Conservation (phyloP, 1,140 invertebrate genomes). For the Lordiphosa mommai region DNA sequence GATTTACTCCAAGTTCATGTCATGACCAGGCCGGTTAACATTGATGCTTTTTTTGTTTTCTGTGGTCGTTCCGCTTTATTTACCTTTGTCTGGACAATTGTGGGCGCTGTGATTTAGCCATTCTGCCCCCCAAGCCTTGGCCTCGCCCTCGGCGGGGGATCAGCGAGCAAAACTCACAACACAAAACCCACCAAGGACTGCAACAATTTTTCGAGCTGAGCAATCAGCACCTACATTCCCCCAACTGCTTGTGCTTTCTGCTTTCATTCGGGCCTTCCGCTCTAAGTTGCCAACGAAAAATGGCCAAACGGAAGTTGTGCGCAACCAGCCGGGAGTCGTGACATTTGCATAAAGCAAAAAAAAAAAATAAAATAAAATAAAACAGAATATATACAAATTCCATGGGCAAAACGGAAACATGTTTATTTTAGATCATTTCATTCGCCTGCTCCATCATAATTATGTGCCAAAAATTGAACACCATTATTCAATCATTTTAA, state of each 20-base stretch:
- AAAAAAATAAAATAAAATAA: not conserved
- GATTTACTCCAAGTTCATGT: conserved; percentile 8
- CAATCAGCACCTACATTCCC: conserved; percentile 50
- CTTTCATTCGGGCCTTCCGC: conserved; percentile 30
- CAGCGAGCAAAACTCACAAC: conserved; percentile 7
- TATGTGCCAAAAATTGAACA: conserved; percentile 44
- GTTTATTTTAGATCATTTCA: conserved; percentile 59
- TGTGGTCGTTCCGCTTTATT: conserved; percentile 31
- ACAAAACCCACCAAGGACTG: conserved; percentile 27
- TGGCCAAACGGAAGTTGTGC: conserved; percentile 59
- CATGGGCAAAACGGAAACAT: conserved; percentile 44
- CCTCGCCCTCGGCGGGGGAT: conserved; percentile 5
- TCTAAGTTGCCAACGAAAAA: conserved; percentile 41
- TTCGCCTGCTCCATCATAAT: conserved; percentile 40
- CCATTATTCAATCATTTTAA: conserved; percentile 47
- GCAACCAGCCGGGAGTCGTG: conserved; percentile 59
- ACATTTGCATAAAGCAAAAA: conserved; percentile 60
- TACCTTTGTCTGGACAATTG: conserved; percentile 35
- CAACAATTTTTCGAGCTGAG: conserved; percentile 36
- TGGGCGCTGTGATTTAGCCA: conserved; percentile 26
- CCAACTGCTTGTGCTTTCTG: not conserved
- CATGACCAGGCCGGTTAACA: conserved; percentile 13
- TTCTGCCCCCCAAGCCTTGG: too few species aligned
- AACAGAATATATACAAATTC: conserved; percentile 10
- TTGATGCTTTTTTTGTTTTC: conserved; percentile 7